Evolutionary conservation across 2,797 vertebrate species (phyloP).

Genomic region (Arvicola amphibius): DNA sequence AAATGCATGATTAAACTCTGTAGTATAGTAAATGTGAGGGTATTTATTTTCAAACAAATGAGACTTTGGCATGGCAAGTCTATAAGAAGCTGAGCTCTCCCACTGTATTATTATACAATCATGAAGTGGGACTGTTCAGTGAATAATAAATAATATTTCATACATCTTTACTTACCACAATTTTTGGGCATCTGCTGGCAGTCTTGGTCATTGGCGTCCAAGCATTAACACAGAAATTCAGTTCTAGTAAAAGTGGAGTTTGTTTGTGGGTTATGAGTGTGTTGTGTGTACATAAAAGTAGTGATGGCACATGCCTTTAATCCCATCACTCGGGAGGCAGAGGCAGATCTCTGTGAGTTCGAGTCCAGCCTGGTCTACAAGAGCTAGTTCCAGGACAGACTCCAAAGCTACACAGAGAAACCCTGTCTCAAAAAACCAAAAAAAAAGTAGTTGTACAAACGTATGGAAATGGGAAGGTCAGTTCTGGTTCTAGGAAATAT

Average conservation of each 20-base stretch:
- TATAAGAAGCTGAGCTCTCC: neutral
- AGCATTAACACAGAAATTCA: neutral
- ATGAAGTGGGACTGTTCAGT: neutral
- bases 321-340: no score
- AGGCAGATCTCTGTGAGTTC: no score
- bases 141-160: constrained; percentile 5
- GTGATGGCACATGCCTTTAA: no score
- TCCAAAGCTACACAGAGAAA: no score
- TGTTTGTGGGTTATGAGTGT: neutral
- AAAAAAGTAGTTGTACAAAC: neutral
- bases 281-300: neutral
- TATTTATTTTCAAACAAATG: neutral
- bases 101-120: neutral
- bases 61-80: neutral
- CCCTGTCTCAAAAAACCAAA: no score
- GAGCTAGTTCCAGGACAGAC: no score
- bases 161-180: neutral
- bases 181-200: neutral
- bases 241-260: neutral
- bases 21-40: neutral
- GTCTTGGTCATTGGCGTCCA: neutral
- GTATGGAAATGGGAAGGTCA: neutral
- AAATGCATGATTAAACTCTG: neutral
- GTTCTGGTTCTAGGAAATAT: neutral
- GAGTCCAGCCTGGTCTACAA: no score